These are phyloP conservation scores for Mesocentrotus franciscanus DNA, from an alignment of 53 echinoderm and acorn worm species.

Conservation along the genomic window DNA sequence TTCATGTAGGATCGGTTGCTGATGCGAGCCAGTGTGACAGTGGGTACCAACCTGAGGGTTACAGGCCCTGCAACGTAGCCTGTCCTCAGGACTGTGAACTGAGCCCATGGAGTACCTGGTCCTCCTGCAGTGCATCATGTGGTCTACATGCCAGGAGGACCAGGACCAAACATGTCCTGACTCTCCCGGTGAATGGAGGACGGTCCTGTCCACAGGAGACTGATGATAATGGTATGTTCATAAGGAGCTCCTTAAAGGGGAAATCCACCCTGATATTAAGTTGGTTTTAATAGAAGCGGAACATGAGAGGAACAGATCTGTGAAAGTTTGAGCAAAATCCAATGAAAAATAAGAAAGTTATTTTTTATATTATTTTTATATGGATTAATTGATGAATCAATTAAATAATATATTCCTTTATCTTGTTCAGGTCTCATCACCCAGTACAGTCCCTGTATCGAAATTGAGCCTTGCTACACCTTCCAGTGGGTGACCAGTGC, in stretches of 20 bases:
- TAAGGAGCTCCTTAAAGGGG: not conserved
- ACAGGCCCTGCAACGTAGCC: conserved; percentile 75
- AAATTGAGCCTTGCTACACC: conserved; percentile 83
- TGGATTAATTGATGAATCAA: no score
- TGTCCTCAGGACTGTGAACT: conserved; percentile 93
- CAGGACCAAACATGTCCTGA: conserved; percentile 75
- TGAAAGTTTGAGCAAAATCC: no score
- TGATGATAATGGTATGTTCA: conserved; percentile 73
- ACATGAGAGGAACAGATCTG: not conserved
- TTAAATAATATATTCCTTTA: not conserved
- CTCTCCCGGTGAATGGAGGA: conserved; percentile 79
- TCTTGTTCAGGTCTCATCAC: conserved; percentile 73
- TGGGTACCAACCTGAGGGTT: conserved; percentile 63
- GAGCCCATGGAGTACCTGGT: conserved; percentile 86
- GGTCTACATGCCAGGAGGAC: conserved; percentile 73
- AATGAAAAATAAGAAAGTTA: no score
- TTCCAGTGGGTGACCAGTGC: conserved; percentile 79
- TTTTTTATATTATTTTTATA: no score
- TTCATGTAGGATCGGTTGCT: conserved; percentile 66
- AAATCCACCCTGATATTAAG: no score
- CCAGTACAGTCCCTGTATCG: conserved; percentile 62
- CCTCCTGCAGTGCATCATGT: conserved; percentile 87
- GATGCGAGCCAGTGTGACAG: conserved; percentile 75
- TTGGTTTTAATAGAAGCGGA: no score
- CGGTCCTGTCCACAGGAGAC: conserved; percentile 78